Base-by-base conservation (phyloP, 2,888 invertebrate species). In the Drosophila hamatofila region DNA sequence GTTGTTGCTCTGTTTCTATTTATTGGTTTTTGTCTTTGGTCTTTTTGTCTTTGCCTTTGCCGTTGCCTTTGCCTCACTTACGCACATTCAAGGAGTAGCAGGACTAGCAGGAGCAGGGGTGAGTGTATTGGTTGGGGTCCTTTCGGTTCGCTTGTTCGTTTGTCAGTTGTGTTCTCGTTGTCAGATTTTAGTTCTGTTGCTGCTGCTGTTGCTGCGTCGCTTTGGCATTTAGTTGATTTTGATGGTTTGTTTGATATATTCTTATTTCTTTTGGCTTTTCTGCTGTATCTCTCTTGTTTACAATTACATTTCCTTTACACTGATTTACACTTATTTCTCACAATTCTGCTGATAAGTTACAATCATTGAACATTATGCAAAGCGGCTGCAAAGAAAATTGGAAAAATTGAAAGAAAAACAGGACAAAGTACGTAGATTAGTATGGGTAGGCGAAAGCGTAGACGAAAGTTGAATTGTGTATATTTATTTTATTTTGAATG, bases 211-310 rank as follows among this genome's bases (percentile, higher is more conserved):
- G 33, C 66, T 82, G 65, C 63, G 72, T 79, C 80, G 69, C 72
- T 77, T 72, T 86, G 83, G 83, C 81, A 75, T 86, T 80, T 72
- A 77, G 69, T 72, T 83, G 73, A 69, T 72, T 76, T 67, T 73
- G 56, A 64, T 66, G 41, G 39, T 65, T 72, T 80, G 35, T 64
- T 65, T 69, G 41, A 65, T 58, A 52, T 39, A 65, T 60, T 55
- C 27, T 51, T 57, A 52, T 48, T 54, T 57, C 25, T 59, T 21
- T 44, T 56, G 46, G 54, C 54, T 49, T 46, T 33, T 48, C 37
- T 11, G 61, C 2, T 23, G 54, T 41, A 35, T 5, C 44, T 61
- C 18, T 41, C 12, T 72, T 75, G 80, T 70, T 83, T 73, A 73
- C 69, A 80, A 76, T 75, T 84, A 75, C 65, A 81, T 81, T 75